Evolutionary conservation across 2,797 vertebrate species (phyloP).

Genomic region (Varecia variegata): DNA sequence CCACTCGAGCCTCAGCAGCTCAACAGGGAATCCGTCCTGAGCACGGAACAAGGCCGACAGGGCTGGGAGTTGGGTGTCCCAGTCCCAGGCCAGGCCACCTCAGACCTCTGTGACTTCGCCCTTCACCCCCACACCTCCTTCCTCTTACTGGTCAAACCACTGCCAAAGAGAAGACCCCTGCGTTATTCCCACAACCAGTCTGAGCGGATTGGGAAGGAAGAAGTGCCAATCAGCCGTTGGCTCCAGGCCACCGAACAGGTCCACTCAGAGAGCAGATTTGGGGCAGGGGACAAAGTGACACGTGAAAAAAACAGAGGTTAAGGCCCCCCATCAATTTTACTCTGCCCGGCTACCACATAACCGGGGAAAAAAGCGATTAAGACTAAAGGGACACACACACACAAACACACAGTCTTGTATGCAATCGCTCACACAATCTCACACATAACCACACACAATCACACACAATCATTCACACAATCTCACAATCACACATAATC

Average conservation of each 20-base stretch:
- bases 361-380: background rate
- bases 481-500: background rate
- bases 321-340: background rate
- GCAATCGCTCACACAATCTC: background rate
- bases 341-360: background rate
- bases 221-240: background rate
- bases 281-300: background rate
- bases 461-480: background rate
- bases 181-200: background rate
- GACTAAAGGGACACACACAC: background rate
- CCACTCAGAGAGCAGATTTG: background rate
- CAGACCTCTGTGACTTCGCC: background rate
- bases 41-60: background rate
- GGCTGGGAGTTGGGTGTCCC: background rate
- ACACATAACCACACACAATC: background rate
- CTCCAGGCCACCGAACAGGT: background rate
- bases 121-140: background rate
- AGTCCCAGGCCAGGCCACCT: background rate
- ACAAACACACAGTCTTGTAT: background rate
- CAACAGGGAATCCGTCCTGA: fast-evolving
- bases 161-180: background rate
- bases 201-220: background rate
- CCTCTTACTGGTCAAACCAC: background rate
- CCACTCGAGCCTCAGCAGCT: fast-evolving
- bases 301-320: background rate